Base-by-base conservation (phyloP, 2,797 vertebrate species). In the Atherinosoma microstoma region DNA sequence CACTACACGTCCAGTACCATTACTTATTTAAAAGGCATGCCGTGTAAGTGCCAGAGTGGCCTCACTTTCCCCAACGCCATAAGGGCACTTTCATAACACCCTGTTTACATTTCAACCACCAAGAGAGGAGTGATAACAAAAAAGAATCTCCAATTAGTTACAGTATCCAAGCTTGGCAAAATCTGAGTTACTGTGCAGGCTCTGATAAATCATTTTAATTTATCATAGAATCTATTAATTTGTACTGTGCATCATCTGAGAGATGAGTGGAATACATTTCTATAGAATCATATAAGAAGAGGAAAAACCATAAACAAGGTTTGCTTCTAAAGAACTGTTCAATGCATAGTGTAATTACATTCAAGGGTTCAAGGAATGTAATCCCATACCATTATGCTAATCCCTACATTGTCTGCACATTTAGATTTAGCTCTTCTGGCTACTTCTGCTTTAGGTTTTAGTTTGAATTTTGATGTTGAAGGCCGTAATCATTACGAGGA, bases 21-120 rank as follows among this genome's bases (percentile, higher is more conserved):
- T 94, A 95, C 93, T 95, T 94, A 95, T 95, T 95, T 94, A 95
- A 92, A 94, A 94, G 91, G 92, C 92, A 92, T 92, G 84, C 89
- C 87, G 85, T 92, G 91, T 93, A 93, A 94, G 94, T 94, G 92
- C 92, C 93, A 92, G 91, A 94, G 93, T 93, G 93, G 92, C 91
- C 92, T 90, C 83, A 87, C 91, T 92, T 90, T 79, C 85, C 85
- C 88, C 91, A 83, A 80, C 49, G 82, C 91, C 90, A 94, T 93
- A 95, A 94, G 89, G 92, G 90, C 84, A 92, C 92, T 93, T 94
- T 94, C 92, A 92, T 94, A 93, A 93, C 90, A 89, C 83, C 79
- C 83, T 95, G 94, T 94, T 95, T 94, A 94, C 92, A 92, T 93
- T 93, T 90, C 81, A 90, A 89, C 88, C 83, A 89, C 86, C 83